These are phyloP conservation scores for Rhabdornis inornatus DNA, from an alignment of 2,113 vertebrate genomes.

Conservation along the genomic window DNA sequence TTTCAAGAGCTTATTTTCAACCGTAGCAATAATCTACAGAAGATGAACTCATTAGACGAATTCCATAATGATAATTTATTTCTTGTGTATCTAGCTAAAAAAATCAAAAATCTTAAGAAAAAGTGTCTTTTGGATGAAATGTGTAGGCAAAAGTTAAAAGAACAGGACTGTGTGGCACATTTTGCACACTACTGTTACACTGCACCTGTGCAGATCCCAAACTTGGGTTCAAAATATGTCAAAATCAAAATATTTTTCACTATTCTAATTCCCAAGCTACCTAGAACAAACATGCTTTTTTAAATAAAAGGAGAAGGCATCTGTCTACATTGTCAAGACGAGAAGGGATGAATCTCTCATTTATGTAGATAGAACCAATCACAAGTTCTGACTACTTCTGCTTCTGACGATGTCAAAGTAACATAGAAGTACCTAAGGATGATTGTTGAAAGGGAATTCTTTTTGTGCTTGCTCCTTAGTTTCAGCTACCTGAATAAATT, in stretches of 20 bases:
- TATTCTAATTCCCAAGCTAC: background rate
- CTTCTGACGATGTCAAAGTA: background rate
- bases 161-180: background rate
- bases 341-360: background rate
- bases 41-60: background rate
- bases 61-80: background rate
- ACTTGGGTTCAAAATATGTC: background rate
- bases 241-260: background rate
- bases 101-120: background rate
- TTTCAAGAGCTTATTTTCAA: background rate
- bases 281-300: background rate
- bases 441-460: fast-evolving
- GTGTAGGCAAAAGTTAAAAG: background rate
- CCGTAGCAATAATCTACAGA: background rate
- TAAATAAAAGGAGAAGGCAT: background rate
- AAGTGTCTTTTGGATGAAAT: background rate
- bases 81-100: background rate
- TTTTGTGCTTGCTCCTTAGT: background rate
- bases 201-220: background rate
- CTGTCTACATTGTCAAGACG: background rate
- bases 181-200: background rate
- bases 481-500: background rate
- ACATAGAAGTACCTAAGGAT: background rate
- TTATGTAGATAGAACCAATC: fast-evolving
- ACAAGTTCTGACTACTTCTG: background rate